Evolutionary conservation across 2,797 vertebrate species (phyloP).

Genomic region (Onychomys leucogaster): DNA sequence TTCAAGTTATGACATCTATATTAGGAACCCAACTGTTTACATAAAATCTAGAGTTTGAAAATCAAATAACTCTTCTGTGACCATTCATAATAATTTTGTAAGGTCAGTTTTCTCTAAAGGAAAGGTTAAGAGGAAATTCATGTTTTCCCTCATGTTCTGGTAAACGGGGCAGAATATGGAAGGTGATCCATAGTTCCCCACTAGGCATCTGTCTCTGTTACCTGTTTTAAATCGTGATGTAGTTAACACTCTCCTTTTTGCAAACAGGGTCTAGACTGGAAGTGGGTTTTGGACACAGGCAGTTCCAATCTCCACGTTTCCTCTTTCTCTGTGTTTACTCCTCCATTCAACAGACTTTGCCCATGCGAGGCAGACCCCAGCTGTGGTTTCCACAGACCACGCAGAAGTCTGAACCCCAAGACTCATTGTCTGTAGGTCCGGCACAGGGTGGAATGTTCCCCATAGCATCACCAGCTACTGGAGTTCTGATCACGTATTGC

Average conservation of each 20-base stretch:
- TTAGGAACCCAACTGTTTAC: not conserved
- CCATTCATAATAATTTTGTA: not conserved
- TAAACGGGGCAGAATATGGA: not conserved
- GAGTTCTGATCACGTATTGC: not conserved
- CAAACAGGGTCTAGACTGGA: not conserved
- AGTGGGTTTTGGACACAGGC: conserved; percentile 20
- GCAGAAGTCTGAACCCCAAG: not conserved
- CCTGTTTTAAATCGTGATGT: not conserved
- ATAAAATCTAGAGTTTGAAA: conserved; percentile 37
- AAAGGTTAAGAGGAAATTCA: not conserved
- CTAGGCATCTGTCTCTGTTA: not conserved
- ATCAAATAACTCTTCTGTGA: not conserved
- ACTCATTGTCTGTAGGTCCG: not conserved
- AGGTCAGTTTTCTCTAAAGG: conserved; percentile 22
- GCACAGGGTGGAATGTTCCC: not conserved
- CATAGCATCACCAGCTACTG: not conserved
- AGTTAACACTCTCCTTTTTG: not conserved
- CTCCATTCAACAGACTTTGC: not conserved
- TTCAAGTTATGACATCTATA: not conserved
- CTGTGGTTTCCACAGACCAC: not conserved
- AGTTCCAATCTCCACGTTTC: not conserved
- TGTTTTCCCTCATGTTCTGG: not conserved
- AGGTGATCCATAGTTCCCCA: not conserved
- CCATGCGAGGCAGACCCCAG: not conserved
- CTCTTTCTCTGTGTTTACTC: not conserved